Percentiles rank a stretch among this genome's conserved stretches.
Conservation (phyloP, 2,888 invertebrate genomes). For the Litoditis marina region DNA sequence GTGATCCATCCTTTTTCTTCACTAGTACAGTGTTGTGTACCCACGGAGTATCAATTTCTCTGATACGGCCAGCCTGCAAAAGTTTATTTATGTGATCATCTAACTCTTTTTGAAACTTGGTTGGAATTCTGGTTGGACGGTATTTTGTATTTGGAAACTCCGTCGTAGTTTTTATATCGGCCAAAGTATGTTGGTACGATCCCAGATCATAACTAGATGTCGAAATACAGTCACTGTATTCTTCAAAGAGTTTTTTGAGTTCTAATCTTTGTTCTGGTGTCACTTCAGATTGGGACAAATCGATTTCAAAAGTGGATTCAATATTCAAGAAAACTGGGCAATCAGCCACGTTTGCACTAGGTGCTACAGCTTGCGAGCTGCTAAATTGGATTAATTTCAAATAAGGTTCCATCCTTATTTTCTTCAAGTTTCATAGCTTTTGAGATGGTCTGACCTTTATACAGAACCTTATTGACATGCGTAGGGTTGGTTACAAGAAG, state of each 20-base stretch:
- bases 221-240: slow-evolving; percentile 11
- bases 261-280: neutral
- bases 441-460: neutral
- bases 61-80: slow-evolving; percentile 20
- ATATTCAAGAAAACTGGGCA: too few species aligned
- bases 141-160: slow-evolving; percentile 18
- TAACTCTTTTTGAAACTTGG: slow-evolving; percentile 26
- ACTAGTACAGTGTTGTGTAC: slow-evolving; percentile 23
- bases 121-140: slow-evolving; percentile 25
- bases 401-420: neutral
- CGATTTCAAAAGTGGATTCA: too few species aligned
- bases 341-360: too few species aligned
- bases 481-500: neutral
- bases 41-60: slow-evolving; percentile 41
- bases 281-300: neutral
- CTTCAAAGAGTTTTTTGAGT: slow-evolving; percentile 28
- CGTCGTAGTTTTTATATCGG: slow-evolving; percentile 34
- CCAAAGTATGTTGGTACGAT: slow-evolving; percentile 17
- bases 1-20: slow-evolving; percentile 38
- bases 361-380: too few species aligned
- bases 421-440: neutral
- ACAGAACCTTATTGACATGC: neutral
- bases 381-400: too few species aligned
- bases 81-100: slow-evolving; percentile 37
- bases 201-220: slow-evolving; percentile 38